Conservation (phyloP, 2,888 invertebrate genomes). For the Petrophora chlorosata region DNA sequence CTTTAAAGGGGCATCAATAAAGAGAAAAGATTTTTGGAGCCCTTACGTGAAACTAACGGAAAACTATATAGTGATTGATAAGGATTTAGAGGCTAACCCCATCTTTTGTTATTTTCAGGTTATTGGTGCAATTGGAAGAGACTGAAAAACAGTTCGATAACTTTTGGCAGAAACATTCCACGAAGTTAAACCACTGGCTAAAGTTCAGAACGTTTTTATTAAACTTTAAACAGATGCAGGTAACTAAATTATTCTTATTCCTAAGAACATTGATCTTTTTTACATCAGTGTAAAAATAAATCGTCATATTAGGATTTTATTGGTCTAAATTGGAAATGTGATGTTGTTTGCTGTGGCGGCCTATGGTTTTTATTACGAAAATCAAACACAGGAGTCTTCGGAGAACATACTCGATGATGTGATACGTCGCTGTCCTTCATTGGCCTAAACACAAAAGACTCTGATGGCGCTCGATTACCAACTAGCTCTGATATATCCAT, state of each 20-base stretch:
- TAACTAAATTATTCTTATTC: slow-evolving; percentile 49
- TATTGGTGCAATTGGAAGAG: slow-evolving; percentile 96
- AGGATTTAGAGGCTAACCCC: no score
- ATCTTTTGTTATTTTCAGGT: slow-evolving; percentile 82
- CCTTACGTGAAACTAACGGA: no score
- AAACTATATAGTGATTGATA: no score
- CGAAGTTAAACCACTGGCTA: slow-evolving; percentile 94
- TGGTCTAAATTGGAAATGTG: slow-evolving; percentile 69
- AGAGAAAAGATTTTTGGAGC: no score
- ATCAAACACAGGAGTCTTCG: slow-evolving; percentile 74
- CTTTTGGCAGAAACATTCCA: slow-evolving; percentile 97
- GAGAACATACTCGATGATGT: slow-evolving; percentile 61
- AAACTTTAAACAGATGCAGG: slow-evolving; percentile 95
- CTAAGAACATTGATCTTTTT: slow-evolving; percentile 2
- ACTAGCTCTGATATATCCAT: slow-evolving; percentile 76
- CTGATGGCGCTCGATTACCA: slow-evolving; percentile 60
- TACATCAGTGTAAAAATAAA: not conserved
- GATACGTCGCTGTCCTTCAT: slow-evolving; percentile 62
- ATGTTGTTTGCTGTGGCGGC: slow-evolving; percentile 22
- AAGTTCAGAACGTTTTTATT: slow-evolving; percentile 97
- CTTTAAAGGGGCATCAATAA: no score
- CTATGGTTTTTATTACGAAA: slow-evolving; percentile 57
- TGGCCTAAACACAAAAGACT: slow-evolving; percentile 70
- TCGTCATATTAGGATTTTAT: slow-evolving; percentile 49
- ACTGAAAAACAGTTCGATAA: slow-evolving; percentile 96